Evolutionary conservation across 2,113 vertebrate species (phyloP), one percentile per base, ranked within the genome.

Genomic region (Aplodontia rufa): DNA sequence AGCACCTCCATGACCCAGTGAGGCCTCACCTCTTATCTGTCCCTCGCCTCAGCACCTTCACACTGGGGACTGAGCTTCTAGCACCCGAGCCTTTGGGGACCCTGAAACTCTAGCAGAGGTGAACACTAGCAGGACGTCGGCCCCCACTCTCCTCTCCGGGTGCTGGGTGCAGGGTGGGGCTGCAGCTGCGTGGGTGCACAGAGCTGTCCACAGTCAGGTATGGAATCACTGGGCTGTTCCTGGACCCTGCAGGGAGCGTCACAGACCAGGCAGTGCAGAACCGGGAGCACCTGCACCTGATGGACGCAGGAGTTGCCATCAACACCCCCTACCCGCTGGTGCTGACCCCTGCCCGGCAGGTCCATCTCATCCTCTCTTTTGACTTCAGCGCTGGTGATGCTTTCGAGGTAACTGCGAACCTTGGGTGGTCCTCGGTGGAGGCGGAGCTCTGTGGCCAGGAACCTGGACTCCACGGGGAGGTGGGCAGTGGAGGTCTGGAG

Each of bases 281-380:
- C 4, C 60, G 35, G 5, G 8, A 93, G 11, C 53, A 72, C 20
- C 19, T 97, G 0, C 95, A 80, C 84, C 90, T 98, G 72, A 78
- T 96, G 71, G 98, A 98, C 19, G 98, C 98, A 8, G 98, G 98
- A 8, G 49, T 98, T 35, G 82, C 96, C 42, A 97, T 98, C 93
- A 98, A 98, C 85, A 94, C 97, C 72, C 95, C 97, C 13, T 98
- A 97, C 64, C 97, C 98, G 5, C 92, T 98, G 17, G 74, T 97
- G 32, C 93, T 98, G 55, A 82, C 42, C 53, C 94, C 95, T 0
- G 17, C 90, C 20, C 83, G 97, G 20, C 20, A 92, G 5, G 49
- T 96, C 30, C 96, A 98, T 37, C 93, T 98, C 90, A 97, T 98
- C 47, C 81, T 98, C 24, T 98, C 98, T 12, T 98, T 98, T 75